Evolutionary conservation across 2,797 vertebrate genomes (phyloP).

Genomic region (Meriones psammophilus): DNA sequence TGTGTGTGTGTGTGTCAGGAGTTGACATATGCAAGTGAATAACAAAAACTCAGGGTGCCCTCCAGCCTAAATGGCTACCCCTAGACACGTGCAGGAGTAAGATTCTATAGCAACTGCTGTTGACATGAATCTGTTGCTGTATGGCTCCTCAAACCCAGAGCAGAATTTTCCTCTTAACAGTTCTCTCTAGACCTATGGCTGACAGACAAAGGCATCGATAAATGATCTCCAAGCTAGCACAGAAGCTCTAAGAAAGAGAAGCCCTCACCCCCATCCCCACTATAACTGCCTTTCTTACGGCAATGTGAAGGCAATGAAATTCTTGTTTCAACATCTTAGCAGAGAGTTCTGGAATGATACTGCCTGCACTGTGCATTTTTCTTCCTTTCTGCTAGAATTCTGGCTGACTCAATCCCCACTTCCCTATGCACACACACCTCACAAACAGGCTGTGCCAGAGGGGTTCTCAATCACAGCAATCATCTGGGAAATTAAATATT

Average conservation of each 20-base stretch:
- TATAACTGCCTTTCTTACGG: conserved; percentile 39
- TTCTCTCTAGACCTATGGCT: neutral
- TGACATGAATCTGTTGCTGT: neutral
- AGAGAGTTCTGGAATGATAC: conserved; percentile 4
- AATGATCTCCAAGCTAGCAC: conserved; percentile 20
- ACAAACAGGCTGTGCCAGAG: conserved; percentile 67
- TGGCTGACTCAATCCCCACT: neutral
- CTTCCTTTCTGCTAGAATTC: neutral
- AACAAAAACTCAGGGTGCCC: neutral
- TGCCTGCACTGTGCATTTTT: neutral
- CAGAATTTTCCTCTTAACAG: conserved; percentile 29
- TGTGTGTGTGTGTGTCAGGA: no score
- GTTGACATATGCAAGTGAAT: neutral
- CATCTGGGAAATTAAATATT: conserved; percentile 77
- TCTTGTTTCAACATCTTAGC: conserved; percentile 20
- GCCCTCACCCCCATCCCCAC: no score
- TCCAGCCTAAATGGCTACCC: neutral
- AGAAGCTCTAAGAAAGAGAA: neutral
- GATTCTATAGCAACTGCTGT: neutral
- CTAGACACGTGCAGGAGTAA: fast-evolving
- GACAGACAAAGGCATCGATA: conserved; percentile 38
- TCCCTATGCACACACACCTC: conserved; percentile 39
- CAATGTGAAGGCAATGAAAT: neutral
- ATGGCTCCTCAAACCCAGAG: neutral
- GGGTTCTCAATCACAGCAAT: conserved; percentile 72